Base-by-base conservation (phyloP, 35 echinoderm and acorn worm species). In the Apostichopus parvimensis region DNA sequence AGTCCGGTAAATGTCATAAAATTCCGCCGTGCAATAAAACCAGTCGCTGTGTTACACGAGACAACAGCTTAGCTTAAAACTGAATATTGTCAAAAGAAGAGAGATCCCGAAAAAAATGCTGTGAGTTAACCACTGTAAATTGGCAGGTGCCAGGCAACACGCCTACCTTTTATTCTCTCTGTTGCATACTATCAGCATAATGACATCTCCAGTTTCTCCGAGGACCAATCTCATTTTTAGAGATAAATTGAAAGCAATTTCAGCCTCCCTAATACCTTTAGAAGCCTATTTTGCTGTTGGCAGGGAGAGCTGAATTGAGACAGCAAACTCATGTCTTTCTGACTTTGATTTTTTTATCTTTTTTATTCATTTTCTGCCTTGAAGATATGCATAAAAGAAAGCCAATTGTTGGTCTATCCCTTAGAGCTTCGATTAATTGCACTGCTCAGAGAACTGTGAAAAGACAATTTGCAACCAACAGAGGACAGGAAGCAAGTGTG, bases 391-490 rank as follows among this genome's bases (percentile, higher is more conserved):
- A 68, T 68, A 68, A 68, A n/a, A 55, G 45, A 56, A 13, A 59
- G 25, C 85, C 64, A 57, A 87, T 87, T 87, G 85, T 71, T 87
- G 22, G 59, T 18, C 8, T 87, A 65, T 87, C 57, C 85, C 85
- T 45, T 25, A 71, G 85, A 87, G 85, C 85, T 24, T 87, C 85
- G 59, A 58, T 71, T 87, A 87, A 87, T 87, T 87, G 85, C 85
- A 24, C 54, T 23, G 57, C 56, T 87, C 85, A 87, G 21, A 71
- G 64, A 87, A 87, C 85, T 87, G 85, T 87, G 85, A 87, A 87
- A 87, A 87, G 85, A 57, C 85, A 87, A 87, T 87, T 87, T 87
- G 57, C 85, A 65, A 87, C 23, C 26, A 0, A 59, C 57, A 28
- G 85, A 34, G 13, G 79, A 82, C 79, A 82, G 79, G 53, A 56